Evolutionary conservation across 2,113 vertebrate genomes (phyloP).

Genomic region (Sceloporus undulatus): DNA sequence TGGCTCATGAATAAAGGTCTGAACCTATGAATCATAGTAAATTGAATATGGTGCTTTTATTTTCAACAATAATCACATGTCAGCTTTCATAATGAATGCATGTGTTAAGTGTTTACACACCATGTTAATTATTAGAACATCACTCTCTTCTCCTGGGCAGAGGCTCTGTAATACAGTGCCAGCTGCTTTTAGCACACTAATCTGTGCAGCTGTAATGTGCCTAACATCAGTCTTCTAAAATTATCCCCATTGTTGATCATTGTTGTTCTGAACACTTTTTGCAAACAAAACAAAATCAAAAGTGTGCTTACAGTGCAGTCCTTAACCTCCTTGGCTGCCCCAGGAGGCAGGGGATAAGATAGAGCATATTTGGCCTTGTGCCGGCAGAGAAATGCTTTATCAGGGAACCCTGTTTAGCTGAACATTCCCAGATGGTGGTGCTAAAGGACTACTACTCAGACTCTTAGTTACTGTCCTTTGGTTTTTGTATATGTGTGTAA

Average conservation of each 20-base stretch:
- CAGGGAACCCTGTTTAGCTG: too few relatives aligned
- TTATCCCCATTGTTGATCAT: background rate
- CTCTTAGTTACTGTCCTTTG: background rate
- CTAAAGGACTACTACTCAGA: background rate
- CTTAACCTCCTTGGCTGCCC: background rate
- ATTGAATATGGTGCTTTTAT: conserved; percentile 20
- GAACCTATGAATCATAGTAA: conserved; percentile 54
- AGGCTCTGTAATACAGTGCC: conserved; percentile 2
- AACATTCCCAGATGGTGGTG: background rate
- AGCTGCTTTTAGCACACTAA: conserved; percentile 23
- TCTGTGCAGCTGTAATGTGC: conserved; percentile 12
- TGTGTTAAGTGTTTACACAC: conserved; percentile 50
- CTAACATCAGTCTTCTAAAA: background rate
- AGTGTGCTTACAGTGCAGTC: background rate
- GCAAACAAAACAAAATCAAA: background rate
- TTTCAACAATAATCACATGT: conserved; percentile 20
- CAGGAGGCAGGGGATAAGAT: too few relatives aligned
- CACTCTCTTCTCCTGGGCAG: conserved; percentile 16
- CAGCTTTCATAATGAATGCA: conserved; percentile 46
- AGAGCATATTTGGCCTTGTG: too few relatives aligned
- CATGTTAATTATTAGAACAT: conserved; percentile 51
- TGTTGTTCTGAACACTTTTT: background rate
- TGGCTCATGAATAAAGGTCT: conserved; percentile 50
- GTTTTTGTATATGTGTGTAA: too few relatives aligned
- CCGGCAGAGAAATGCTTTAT: too few relatives aligned